Evolutionary conservation across 2,113 vertebrate genomes (phyloP).

Genomic region (Sylvia atricapilla): DNA sequence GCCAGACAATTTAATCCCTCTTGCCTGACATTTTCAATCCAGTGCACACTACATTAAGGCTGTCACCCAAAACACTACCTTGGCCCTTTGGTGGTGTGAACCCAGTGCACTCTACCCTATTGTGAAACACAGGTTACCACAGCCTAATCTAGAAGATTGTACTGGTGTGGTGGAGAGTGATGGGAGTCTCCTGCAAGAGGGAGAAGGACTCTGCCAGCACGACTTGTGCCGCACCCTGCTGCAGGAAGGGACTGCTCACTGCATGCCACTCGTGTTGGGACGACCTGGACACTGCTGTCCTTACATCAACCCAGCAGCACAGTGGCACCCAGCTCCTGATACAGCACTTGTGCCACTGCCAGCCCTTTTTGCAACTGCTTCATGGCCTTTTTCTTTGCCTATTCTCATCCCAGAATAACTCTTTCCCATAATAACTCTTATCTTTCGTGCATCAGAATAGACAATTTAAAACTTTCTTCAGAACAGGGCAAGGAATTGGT

Average conservation of each 20-base stretch:
- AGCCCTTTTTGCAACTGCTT: background rate
- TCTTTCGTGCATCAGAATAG: background rate
- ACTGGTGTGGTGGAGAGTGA: fast-evolving
- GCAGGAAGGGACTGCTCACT: fast-evolving
- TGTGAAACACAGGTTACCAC: background rate
- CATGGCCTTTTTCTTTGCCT: background rate
- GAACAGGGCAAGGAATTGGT: background rate
- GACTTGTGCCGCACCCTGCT: background rate
- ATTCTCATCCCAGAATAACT: background rate
- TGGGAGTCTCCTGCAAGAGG: background rate
- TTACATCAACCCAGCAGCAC: background rate
- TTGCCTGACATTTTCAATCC: background rate
- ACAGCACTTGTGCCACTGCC: background rate
- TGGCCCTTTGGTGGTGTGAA: background rate
- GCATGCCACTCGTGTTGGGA: fast-evolving
- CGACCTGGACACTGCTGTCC: background rate
- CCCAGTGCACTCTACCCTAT: fast-evolving
- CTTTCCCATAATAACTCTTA: background rate
- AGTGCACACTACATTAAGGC: background rate
- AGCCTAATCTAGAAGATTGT: background rate
- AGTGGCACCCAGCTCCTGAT: background rate
- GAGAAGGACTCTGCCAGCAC: background rate
- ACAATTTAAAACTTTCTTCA: background rate
- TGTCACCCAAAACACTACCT: background rate
- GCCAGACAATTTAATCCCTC: background rate